Base-by-base conservation (phyloP, 2,113 vertebrate genomes). In the Ifrita kowaldi region DNA sequence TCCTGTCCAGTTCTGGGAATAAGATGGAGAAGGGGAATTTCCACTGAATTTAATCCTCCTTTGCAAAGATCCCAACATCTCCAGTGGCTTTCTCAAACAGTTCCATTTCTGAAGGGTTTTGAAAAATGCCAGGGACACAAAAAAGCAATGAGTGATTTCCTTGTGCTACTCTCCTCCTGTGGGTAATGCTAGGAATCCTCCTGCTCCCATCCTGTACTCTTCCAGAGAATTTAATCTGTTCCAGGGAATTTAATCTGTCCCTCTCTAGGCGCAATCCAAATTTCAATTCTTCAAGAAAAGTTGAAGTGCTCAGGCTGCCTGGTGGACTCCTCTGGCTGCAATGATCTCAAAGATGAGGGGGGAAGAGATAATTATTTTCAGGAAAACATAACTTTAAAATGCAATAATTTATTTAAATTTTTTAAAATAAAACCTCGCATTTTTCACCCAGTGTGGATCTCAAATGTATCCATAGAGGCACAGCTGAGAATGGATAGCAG, bases 311-410 rank as follows among this genome's bases (percentile, higher is more conserved):
- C 52, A 56, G 39, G 12, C 73, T 68, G 52, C 33, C 16, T 30
- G 44, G 5, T 53, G 71, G 11, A 55, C 11, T 69, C 41, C 28
- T 80, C 44, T 87, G 9, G 13, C 49, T 78, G 18, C n/a, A 56
- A 3, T 3, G 24, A 50, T 53, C 20, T 33, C 33, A 44, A 46
- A 55, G 4, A 59, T 0, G 0, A 57, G 42, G 30, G 2, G 3
- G 4, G 16, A 3, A 68, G 16, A 41, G 56, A 70, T 1, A 18
- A 46, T 7, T 2, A 13, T 55, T 91, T 70, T 57, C 28, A 53
- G 32, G 11, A 41, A 60, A 80, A 32, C 4, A 4, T 1, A 23
- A 7, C 27, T 83, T 37, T 35, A 17, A 74, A 67, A 74, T 12
- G 21, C 0, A 35, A 71, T 21, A 9, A n/a, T 11, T 55, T 33